phyloP scores from a whole-genome alignment of 2,113 vertebrate species.

The Mus spicilegus region DNA sequence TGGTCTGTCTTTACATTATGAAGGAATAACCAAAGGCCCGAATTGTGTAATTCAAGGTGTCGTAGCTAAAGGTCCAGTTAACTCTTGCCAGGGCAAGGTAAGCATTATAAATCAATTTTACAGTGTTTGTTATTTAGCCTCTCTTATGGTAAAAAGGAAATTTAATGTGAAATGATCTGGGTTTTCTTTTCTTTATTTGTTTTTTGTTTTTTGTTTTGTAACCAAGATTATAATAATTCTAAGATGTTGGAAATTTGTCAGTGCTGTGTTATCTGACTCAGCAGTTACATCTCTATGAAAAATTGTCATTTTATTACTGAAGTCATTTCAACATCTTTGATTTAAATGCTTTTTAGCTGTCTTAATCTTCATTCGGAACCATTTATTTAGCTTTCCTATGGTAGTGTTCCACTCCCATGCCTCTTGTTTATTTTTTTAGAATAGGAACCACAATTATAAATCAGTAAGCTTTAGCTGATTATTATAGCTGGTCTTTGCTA shows the following conservation, averaged over 20 bases:
- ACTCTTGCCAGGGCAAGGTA: constrained; percentile 91
- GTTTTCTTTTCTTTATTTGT: neutral
- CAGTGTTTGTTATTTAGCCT: neutral
- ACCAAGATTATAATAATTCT: neutral
- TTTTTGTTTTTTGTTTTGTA: neutral
- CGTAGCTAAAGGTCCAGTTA: constrained; percentile 88
- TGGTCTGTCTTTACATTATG: constrained; percentile 89
- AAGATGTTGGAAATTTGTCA: constrained; percentile 1
- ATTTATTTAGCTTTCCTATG: neutral
- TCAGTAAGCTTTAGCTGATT: constrained; percentile 9
- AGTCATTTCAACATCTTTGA: neutral
- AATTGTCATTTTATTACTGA: neutral
- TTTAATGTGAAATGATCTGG: neutral
- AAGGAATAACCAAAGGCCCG: constrained; percentile 80
- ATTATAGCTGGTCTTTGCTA: too few relatives aligned
- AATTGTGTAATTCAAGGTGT: constrained; percentile 89
- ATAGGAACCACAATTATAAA: neutral
- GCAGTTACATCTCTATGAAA: neutral
- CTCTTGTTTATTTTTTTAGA: neutral
- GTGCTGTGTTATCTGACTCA: constrained; percentile 10
- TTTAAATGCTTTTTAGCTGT: constrained; percentile 6
- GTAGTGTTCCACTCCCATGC: neutral
- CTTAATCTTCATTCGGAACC: constrained; percentile 17
- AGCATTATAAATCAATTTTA: constrained; percentile 67
- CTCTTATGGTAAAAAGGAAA: neutral